Evolutionary conservation across 2,113 vertebrate genomes (phyloP), one percentile per base, ranked within the genome.

Genomic region (Saguinus imperator): DNA sequence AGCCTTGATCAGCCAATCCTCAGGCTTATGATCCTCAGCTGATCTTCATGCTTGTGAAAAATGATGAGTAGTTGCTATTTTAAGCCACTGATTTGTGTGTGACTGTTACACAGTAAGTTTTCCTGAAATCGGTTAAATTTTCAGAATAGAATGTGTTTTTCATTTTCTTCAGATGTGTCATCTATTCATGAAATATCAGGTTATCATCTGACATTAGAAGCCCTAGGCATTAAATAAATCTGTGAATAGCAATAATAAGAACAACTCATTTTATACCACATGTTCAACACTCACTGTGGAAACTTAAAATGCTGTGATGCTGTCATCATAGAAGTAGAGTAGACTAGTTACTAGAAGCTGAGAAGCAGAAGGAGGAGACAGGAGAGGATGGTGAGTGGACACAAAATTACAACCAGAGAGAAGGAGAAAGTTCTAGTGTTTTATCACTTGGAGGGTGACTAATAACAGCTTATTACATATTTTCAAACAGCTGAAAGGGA

Each of bases 61-160:
- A 68, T 66, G 43, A 17, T 40, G 66, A 57, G 6, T 61, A 55
- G 11, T 35, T 80, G 9, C 5, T 75, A 32, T 64, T 64, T 64
- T 64, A 64, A 32, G 61, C 61, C 61, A 32, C 61, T 64, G 12
- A 32, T 4, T 50, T 73, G 48, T 48, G 43, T 29, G 43, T 32
- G 7, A 8, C 75, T 77, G 13, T 75, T 75, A 70, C 20, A 84
- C 2, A 91, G 37, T 8, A 86, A 82, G 45, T 37, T 72, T 93
- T 89, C 16, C 45, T 89, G n/a, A 95, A 96, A 55, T 52, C 12
- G 1, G 23, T 57, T 91, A 77, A 66, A 89, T 95, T 94, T 92
- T 48, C 61, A 89, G 13, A 92, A 86, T 13, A 45, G 40, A 91
- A 50, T 84, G 61, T 80, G 61, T 52, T 57, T 92, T 73, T 52